Conservation (phyloP, 2,888 invertebrate genomes). For the Aspidiotus rigidus region DNA sequence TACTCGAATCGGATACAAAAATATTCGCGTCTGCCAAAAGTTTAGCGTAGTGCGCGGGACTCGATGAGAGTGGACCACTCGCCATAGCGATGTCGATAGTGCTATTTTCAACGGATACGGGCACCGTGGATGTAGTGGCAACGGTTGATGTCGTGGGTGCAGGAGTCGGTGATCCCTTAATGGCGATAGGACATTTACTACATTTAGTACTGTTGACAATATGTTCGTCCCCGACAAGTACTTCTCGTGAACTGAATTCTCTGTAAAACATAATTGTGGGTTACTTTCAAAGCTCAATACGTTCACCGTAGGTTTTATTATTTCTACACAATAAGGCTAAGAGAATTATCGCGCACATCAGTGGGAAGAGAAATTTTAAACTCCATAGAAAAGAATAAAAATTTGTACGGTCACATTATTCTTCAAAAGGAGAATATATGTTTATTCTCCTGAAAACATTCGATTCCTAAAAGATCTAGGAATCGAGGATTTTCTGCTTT, state of each 20-base stretch:
- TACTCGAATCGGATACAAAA: no score
- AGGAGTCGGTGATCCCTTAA: not conserved
- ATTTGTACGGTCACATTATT: no score
- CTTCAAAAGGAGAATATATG: no score
- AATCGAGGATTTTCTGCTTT: not conserved
- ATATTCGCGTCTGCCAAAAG: constrained; percentile 13
- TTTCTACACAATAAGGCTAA: not conserved
- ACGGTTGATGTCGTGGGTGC: constrained; percentile 6
- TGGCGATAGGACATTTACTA: constrained; percentile 43
- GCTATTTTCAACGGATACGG: not conserved
- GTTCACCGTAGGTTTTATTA: no score
- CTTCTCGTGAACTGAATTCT: constrained; percentile 53
- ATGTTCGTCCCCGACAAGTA: constrained; percentile 64
- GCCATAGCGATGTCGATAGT: not conserved
- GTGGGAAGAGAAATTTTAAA: no score
- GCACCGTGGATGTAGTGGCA: not conserved
- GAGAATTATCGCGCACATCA: not conserved
- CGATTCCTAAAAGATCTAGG: no score
- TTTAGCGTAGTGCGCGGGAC: not conserved
- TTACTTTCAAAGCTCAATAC: no score
- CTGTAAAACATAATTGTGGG: constrained; percentile 43
- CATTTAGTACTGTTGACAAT: constrained; percentile 30
- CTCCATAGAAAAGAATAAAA: no score
- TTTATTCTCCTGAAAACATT: no score
- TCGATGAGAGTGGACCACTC: not conserved